Conservation (phyloP, 2,797 vertebrate species). For the Acestrorhynchus altus region DNA sequence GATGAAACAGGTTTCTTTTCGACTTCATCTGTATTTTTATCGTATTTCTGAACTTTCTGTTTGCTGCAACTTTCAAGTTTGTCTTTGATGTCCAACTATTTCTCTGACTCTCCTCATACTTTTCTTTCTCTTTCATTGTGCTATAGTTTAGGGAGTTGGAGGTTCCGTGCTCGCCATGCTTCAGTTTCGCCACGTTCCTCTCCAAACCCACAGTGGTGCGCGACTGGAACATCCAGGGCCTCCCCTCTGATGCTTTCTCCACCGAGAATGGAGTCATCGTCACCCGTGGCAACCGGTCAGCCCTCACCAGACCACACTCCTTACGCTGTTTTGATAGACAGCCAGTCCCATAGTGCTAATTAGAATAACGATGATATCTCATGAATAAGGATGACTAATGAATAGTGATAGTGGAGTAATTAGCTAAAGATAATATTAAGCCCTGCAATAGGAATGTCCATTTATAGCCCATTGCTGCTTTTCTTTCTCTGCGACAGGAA, state of each 20-base stretch:
- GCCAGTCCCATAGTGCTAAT: constrained; percentile 43
- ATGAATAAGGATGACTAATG: constrained; percentile 59
- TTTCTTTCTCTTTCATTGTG: not conserved
- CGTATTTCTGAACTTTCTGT: too few species aligned
- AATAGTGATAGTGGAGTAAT: constrained; percentile 61
- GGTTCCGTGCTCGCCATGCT: constrained; percentile 83
- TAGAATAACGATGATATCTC: constrained; percentile 59
- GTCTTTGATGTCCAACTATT: not conserved
- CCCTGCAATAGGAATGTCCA: constrained; percentile 43
- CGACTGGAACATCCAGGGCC: constrained; percentile 89
- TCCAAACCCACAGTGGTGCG: constrained; percentile 84
- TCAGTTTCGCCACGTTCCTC: constrained; percentile 83
- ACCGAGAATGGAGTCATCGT: constrained; percentile 90
- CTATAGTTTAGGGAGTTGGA: constrained; percentile 76
- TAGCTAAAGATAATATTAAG: constrained; percentile 60
- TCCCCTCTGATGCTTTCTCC: constrained; percentile 89
- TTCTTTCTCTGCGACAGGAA: constrained; percentile 36
- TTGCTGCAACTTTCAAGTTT: not conserved
- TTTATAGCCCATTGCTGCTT: constrained; percentile 53
- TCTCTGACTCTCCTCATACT: constrained; percentile 8
- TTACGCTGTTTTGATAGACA: constrained; percentile 41
- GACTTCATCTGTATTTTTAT: not conserved
- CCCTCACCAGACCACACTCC: constrained; percentile 16
- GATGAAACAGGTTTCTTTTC: constrained; percentile 80
- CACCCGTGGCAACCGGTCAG: constrained; percentile 87